Base-by-base conservation (phyloP, 2,113 vertebrate species). In the Platysternon megacephalum region DNA sequence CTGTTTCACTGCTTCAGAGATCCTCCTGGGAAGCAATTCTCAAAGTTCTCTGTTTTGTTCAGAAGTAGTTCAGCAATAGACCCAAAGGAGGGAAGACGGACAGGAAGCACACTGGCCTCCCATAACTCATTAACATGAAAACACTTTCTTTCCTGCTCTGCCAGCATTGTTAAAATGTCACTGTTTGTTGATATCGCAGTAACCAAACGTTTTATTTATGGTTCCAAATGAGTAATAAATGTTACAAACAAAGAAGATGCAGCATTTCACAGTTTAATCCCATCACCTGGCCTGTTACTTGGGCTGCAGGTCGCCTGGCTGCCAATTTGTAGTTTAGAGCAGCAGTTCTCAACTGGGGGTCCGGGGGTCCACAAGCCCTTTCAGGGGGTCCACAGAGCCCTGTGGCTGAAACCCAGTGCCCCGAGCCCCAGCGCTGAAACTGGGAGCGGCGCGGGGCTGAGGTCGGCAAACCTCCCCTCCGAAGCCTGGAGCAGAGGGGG, bases 11-110 rank as follows among this genome's bases (percentile, higher is more conserved):
- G 22, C 0, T 0, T 42, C 86, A 89, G 44, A 90, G 93, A 86
- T 44, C n/a, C 53, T 94, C 88, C 72, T 7, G 24, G 82, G 86
- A 85, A 92, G 51, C 49, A 84, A 42, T 87, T 87, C 90, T 44
- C 85, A 95, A 82, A 26, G 76, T 7, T 42, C 19, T 39, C 92
- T 93, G 74, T 87, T 89, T 76, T 95, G 94, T 91, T 89, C 78
- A 79, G 87, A 89, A 94, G 83, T 55, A 90, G 91, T 85, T 2
- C 83, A 72, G 80, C 0, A 0, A 79, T 48, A 94, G 82, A 51
- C 61, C 85, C 0, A 1, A 55, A 81, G 91, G 72, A 42, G 35
- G 55, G 82, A 82, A 46, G 79, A 76, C n/a, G 35, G 85, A 90
- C 12, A 42, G 80, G 88, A 52, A 26, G 80, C 29, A 0, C 74